A percentile compares a stretch with the other conserved stretches of the same genome.
These are phyloP conservation scores for Meriones unguiculatus DNA, from an alignment of 2,113 vertebrate genomes.

Conservation along the genomic window DNA sequence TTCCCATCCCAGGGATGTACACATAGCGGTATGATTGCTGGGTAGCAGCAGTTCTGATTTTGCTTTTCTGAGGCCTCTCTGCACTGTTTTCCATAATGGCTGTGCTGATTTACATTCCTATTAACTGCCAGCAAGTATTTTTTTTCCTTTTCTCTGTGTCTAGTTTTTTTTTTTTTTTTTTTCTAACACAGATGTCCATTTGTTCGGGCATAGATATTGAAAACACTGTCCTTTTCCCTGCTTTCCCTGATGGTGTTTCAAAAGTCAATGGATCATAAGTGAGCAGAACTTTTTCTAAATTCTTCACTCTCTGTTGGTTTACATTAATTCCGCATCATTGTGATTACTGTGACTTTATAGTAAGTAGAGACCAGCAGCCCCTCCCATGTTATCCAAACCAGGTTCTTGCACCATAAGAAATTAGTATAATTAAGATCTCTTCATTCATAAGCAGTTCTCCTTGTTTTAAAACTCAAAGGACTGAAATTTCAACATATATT, in stretches of 20 bases:
- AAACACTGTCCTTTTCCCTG: not conserved
- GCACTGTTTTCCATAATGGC: not conserved
- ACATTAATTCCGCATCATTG: not conserved
- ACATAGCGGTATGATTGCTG: not conserved
- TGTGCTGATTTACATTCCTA: not conserved
- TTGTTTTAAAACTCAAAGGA: constrained; percentile 39
- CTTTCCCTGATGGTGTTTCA: not conserved
- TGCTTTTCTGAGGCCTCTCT: not conserved
- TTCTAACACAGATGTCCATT: not conserved
- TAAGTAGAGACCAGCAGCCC: not conserved
- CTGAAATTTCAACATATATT: not conserved
- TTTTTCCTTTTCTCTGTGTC: not conserved
- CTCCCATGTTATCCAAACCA: not conserved
- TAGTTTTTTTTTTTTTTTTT: not conserved
- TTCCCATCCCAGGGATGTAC: not conserved
- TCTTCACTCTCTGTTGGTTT: not conserved
- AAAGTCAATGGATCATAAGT: not conserved
- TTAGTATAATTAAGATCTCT: not conserved
- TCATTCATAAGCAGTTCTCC: not conserved
- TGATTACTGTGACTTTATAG: not conserved
- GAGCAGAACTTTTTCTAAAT: not conserved
- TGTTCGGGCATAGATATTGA: not conserved
- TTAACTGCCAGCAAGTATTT: too few species aligned
- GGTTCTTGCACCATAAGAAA: not conserved
- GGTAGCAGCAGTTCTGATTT: not conserved